Conservation (phyloP, 2,888 invertebrate genomes). For the Geotrupes spiniger region DNA sequence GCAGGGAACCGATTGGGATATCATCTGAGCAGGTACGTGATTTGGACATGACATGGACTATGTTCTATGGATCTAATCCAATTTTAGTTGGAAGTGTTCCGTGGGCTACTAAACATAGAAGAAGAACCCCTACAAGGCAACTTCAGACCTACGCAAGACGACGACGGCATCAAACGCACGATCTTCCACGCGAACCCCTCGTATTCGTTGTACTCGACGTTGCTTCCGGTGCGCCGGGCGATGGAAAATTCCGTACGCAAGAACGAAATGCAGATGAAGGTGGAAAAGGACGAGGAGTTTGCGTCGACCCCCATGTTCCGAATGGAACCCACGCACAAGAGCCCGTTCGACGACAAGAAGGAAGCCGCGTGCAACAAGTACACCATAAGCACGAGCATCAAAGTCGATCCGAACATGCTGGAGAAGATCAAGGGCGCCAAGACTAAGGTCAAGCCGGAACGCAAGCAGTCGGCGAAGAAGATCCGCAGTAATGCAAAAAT, state of each 20-base stretch:
- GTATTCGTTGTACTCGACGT: conserved; percentile 53
- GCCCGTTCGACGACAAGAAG: conserved; percentile 12
- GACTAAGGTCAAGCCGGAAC: background rate
- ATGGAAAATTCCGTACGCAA: background rate
- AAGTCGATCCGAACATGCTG: conserved; percentile 18
- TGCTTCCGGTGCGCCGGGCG: conserved; percentile 39
- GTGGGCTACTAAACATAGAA: conserved; percentile 52
- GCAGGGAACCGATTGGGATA: conserved; percentile 57
- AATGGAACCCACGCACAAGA: conserved; percentile 13
- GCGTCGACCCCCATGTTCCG: conserved; percentile 11
- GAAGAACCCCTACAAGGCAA: conserved; percentile 54
- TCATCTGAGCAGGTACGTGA: conserved; percentile 57
- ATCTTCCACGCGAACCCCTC: conserved; percentile 58
- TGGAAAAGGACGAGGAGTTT: conserved; percentile 12
- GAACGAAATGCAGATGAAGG: conserved; percentile 1
- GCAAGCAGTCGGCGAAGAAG: too few species aligned
- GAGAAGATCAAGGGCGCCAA: conserved; percentile 15
- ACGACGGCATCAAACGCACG: conserved; percentile 42
- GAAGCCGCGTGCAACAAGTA: conserved; percentile 13
- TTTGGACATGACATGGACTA: background rate
- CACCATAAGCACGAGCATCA: conserved; percentile 21
- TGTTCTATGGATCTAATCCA: background rate
- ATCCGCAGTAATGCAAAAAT: too few species aligned
- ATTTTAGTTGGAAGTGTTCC: conserved; percentile 56
- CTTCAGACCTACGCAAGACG: conserved; percentile 53